Percentiles rank a stretch among this genome's conserved stretches.
These are phyloP conservation scores for Adrianichthys oophorus DNA, from an alignment of 2,797 vertebrate species.

Conservation along the genomic window DNA sequence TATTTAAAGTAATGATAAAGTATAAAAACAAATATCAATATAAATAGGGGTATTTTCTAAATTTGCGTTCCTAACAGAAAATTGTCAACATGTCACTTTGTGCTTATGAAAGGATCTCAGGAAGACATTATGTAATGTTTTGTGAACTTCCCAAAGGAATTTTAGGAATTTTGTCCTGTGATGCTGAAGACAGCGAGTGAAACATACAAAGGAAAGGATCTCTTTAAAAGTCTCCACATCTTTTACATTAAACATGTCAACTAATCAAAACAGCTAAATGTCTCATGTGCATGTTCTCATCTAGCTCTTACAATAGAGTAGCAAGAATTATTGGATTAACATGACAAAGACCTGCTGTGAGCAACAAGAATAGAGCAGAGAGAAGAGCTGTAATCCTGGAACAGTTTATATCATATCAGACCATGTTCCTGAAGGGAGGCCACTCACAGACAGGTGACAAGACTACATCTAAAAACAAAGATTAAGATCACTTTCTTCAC, in stretches of 20 bases:
- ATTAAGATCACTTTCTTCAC: too few species aligned
- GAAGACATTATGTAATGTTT: neutral
- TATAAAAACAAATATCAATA: too few species aligned
- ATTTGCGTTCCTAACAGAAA: neutral
- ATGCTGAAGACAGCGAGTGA: neutral
- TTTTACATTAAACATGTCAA: slow-evolving; percentile 47
- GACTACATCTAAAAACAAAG: too few species aligned
- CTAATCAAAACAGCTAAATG: slow-evolving; percentile 52
- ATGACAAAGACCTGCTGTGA: slow-evolving; percentile 58
- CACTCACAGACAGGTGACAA: slow-evolving; percentile 9
- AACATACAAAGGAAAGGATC: neutral
- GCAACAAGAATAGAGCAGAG: slow-evolving; percentile 52
- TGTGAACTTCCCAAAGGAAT: neutral
- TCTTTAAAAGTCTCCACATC: neutral
- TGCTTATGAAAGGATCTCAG: neutral
- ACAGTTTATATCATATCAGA: slow-evolving; percentile 28
- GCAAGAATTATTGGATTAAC: slow-evolving; percentile 65
- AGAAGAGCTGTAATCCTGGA: slow-evolving; percentile 55
- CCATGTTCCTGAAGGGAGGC: slow-evolving; percentile 19
- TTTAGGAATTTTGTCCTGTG: neutral
- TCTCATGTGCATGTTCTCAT: slow-evolving; percentile 50
- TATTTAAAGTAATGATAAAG: too few species aligned
- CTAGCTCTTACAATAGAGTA: slow-evolving; percentile 52
- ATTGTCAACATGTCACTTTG: neutral
- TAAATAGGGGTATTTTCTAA: too few species aligned